These are phyloP conservation scores for Nomada ruficornis DNA, from an alignment of 2,888 invertebrate species.

Conservation along the genomic window DNA sequence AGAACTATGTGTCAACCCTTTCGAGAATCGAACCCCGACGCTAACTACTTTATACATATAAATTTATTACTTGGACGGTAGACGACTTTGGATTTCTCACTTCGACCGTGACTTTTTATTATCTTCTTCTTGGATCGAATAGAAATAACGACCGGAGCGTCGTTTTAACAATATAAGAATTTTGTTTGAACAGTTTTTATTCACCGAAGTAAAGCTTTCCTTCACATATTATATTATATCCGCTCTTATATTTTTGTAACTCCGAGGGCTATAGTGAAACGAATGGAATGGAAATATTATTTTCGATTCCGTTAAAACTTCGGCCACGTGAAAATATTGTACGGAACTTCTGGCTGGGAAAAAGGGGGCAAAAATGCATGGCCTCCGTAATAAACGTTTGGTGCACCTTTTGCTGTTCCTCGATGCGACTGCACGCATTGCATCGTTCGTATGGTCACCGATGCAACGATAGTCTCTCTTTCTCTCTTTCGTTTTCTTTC, in stretches of 20 bases:
- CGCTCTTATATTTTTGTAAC: too few relatives aligned
- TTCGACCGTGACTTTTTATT: background rate
- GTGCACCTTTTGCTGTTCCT: slow-evolving; percentile 30
- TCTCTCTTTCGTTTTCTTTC: background rate
- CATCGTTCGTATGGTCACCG: slow-evolving; percentile 53
- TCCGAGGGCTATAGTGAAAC: background rate
- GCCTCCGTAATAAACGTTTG: slow-evolving; percentile 36
- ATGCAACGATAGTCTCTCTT: slow-evolving; percentile 38
- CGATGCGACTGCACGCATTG: slow-evolving; percentile 48
- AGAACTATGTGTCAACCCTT: background rate
- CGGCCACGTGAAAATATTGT: too few relatives aligned
- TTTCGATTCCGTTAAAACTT: background rate
- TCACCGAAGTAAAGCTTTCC: too few relatives aligned
- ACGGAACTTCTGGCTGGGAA: background rate
- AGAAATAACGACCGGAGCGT: too few relatives aligned
- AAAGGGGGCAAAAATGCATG: slow-evolving; percentile 2
- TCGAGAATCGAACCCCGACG: background rate
- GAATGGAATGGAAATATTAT: background rate
- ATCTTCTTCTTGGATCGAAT: too few relatives aligned
- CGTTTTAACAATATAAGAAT: too few relatives aligned
- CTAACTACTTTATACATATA: too few relatives aligned
- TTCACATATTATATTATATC: too few relatives aligned
- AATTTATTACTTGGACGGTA: too few relatives aligned
- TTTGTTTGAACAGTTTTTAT: too few relatives aligned
- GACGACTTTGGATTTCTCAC: background rate